phyloP scores from a whole-genome alignment of 2,797 vertebrate species.

The Channa striata region DNA sequence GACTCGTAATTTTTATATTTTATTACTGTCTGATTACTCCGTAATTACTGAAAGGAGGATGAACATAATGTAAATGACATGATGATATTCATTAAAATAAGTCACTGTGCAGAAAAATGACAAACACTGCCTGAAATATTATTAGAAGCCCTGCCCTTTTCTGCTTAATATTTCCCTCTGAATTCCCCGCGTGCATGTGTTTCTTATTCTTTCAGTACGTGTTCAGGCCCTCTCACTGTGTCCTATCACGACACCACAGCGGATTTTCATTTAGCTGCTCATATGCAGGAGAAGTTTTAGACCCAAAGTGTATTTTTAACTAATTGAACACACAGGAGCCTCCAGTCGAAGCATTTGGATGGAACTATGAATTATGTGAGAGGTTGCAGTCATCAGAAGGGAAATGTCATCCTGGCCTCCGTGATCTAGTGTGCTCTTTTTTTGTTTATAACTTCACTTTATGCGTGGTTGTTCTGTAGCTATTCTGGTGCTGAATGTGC shows the following conservation, averaged over 20 bases:
- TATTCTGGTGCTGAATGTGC: conserved; percentile 82
- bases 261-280: conserved; percentile 13
- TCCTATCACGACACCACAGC: background rate
- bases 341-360: conserved; percentile 26
- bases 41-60: conserved; percentile 15
- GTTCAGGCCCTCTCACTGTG: conserved; percentile 2
- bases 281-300: conserved; percentile 19
- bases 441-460: conserved; percentile 79
- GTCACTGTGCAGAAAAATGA: conserved; percentile 8
- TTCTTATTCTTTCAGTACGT: background rate
- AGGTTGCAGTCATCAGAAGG: conserved; percentile 61
- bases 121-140: background rate
- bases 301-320: conserved; percentile 34
- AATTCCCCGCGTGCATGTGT: background rate
- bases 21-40: conserved; percentile 22
- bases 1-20: conserved; percentile 16
- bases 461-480: conserved; percentile 74
- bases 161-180: background rate
- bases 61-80: conserved; percentile 4
- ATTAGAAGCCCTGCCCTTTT: background rate
- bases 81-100: conserved; percentile 8
- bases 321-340: conserved; percentile 33
- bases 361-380: conserved; percentile 59
- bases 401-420: conserved; percentile 56
- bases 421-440: conserved; percentile 72